phyloP scores from a whole-genome alignment of 2,797 vertebrate genomes.

The Sorex maritimensis region DNA sequence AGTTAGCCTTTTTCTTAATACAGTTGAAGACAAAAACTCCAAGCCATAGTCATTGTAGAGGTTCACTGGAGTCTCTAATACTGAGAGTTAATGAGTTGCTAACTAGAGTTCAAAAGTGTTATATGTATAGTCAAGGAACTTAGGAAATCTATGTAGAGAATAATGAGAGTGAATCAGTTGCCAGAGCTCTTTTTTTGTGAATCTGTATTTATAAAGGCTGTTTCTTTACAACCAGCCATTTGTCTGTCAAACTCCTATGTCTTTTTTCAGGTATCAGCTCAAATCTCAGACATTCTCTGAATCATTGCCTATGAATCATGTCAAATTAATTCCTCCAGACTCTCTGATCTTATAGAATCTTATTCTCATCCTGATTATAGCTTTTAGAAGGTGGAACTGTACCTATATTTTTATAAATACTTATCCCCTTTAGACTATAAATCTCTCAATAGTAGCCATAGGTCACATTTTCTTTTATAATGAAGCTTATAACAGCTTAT shows the following conservation, averaged over 20 bases:
- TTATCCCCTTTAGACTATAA: constrained; percentile 42
- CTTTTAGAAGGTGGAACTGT: constrained; percentile 69
- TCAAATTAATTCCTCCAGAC: constrained; percentile 81
- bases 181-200: constrained; percentile 69
- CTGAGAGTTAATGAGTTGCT: neutral
- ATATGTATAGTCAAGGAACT: constrained; percentile 27
- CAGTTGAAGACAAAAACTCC: neutral
- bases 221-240: constrained; percentile 81
- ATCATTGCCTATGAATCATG: constrained; percentile 81
- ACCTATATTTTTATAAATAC: constrained; percentile 76
- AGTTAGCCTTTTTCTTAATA: neutral
- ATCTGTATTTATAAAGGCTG: constrained; percentile 66
- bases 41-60: neutral
- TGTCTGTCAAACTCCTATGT: constrained; percentile 78
- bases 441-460: constrained; percentile 46
- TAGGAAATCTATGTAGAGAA: constrained; percentile 22
- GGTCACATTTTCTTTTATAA: neutral
- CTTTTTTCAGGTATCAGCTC: constrained; percentile 76
- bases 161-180: constrained; percentile 67
- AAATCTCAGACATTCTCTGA: constrained; percentile 77
- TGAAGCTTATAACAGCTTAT: neutral
- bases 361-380: constrained; percentile 72
- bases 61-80: neutral
- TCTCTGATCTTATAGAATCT: constrained; percentile 72
- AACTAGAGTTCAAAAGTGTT: constrained; percentile 51